phyloP scores from a whole-genome alignment of 2,888 invertebrate species.

The Sarcophaga variegata region DNA sequence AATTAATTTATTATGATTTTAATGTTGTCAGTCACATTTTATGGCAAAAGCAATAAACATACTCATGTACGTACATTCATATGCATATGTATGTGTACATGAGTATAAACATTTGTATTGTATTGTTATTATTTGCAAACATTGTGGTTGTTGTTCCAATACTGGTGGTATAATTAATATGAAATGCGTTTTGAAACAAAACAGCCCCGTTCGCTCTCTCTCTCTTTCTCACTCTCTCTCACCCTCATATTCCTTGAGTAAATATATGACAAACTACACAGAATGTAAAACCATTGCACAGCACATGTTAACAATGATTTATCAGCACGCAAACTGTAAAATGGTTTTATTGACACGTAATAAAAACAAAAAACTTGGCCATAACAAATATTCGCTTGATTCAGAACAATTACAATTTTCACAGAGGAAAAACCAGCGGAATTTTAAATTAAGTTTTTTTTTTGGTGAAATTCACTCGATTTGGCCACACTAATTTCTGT shows the following conservation, averaged over 20 bases:
- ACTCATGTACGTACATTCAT: background rate
- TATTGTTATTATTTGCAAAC: slow-evolving; percentile 1
- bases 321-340: slow-evolving; percentile 29
- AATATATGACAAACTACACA: slow-evolving; percentile 15
- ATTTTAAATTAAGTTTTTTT: no score
- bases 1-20: slow-evolving; percentile 44
- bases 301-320: slow-evolving; percentile 38
- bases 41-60: slow-evolving; percentile 1
- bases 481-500: no score
- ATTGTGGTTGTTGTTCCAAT: slow-evolving; percentile 26
- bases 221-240: no score
- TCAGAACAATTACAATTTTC: no score
- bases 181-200: background rate
- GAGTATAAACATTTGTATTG: background rate
- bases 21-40: slow-evolving; percentile 35
- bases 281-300: background rate
- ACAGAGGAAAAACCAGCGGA: no score
- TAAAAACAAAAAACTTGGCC: background rate
- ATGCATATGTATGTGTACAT: background rate
- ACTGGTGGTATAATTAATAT: slow-evolving; percentile 30
- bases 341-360: background rate
- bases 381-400: background rate
- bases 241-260: background rate
- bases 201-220: background rate
- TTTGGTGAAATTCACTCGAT: no score